Evolutionary conservation across 2,888 invertebrate genomes (phyloP).

Genomic region (Erebia epiphron): DNA sequence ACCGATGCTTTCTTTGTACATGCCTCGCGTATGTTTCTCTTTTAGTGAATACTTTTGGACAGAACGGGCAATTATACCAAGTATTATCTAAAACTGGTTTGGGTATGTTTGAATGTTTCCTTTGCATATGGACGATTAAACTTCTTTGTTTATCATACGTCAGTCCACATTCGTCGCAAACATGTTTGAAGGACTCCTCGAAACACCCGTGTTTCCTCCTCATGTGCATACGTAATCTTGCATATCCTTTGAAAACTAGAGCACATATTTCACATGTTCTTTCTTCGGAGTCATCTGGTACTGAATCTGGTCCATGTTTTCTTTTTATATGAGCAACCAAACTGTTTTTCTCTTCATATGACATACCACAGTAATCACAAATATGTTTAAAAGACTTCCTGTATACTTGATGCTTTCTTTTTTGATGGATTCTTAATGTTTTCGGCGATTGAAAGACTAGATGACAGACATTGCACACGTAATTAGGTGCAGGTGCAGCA

Average conservation of each 20-base stretch:
- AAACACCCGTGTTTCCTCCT: constrained; percentile 68
- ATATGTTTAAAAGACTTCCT: constrained; percentile 62
- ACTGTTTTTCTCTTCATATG: constrained; percentile 71
- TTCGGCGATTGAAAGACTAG: constrained; percentile 66
- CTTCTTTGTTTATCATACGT: constrained; percentile 74
- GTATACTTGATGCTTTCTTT: constrained; percentile 65
- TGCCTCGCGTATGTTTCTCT: constrained; percentile 73
- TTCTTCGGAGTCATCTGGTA: constrained; percentile 61
- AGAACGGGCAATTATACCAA: constrained; percentile 71
- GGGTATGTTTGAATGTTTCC: constrained; percentile 59
- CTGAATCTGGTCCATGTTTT: constrained; percentile 64
- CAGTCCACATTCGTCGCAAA: constrained; percentile 66
- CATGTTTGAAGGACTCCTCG: constrained; percentile 65
- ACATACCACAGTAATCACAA: constrained; percentile 71
- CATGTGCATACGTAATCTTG: constrained; percentile 73
- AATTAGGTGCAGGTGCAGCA: constrained; percentile 39
- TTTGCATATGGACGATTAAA: constrained; percentile 65
- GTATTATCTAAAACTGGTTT: constrained; percentile 54
- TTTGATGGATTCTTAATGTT: constrained; percentile 68
- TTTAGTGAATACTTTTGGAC: constrained; percentile 66
- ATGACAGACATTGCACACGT: constrained; percentile 71
- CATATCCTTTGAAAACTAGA: constrained; percentile 69
- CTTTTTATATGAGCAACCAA: constrained; percentile 68
- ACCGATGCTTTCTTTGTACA: constrained; percentile 69
- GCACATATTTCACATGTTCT: constrained; percentile 71